Percentiles rank a stretch among this genome's conserved stretches.
These are phyloP conservation scores for Montipora sp. DNA, from an alignment of 64 coral and sea anemone genomes.

Conservation along the genomic window DNA sequence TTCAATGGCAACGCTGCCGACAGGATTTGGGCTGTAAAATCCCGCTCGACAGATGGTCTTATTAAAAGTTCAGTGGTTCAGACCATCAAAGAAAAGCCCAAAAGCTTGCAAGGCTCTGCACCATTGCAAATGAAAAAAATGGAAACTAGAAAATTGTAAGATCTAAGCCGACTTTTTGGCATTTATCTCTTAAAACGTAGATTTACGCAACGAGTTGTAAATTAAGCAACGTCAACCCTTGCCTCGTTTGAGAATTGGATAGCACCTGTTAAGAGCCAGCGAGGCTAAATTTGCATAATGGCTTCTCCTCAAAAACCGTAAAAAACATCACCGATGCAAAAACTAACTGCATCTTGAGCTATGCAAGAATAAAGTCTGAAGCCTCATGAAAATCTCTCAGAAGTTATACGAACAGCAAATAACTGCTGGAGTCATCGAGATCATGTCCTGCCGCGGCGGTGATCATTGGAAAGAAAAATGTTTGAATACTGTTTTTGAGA, in stretches of 20 bases:
- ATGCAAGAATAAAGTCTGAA: not conserved
- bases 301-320: not conserved
- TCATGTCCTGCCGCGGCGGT: not conserved
- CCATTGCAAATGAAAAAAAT: no score
- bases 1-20: no score
- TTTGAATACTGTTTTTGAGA: not conserved
- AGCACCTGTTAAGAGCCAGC: not conserved
- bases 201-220: not conserved
- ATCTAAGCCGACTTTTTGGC: no score
- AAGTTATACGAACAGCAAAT: not conserved
- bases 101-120: no score
- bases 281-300: not conserved
- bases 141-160: no score
- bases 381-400: not conserved
- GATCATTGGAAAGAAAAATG: not conserved
- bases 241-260: not conserved
- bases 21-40: no score
- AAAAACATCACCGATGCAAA: not conserved
- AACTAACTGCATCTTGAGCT: not conserved
- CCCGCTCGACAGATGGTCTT: no score
- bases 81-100: no score
- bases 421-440: not conserved
- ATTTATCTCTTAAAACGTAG: no score
- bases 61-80: no score
- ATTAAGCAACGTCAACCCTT: not conserved